These are phyloP conservation scores for Bergia puertoricense DNA, from an alignment of 92 coral and sea anemone species.

Conservation along the genomic window DNA sequence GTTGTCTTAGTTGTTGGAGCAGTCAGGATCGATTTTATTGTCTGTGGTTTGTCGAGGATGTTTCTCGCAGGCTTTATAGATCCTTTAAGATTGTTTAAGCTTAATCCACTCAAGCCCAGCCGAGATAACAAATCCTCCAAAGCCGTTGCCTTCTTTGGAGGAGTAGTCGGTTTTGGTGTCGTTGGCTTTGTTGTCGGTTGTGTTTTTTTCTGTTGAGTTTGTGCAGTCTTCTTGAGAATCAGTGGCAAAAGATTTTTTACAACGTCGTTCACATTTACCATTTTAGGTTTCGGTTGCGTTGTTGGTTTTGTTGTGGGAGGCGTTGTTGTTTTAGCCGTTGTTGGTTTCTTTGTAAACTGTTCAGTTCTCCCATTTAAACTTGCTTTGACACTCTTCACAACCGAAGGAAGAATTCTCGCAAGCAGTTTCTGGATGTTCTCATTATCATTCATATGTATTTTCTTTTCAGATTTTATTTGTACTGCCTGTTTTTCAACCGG, in stretches of 20 bases:
- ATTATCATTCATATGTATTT: conserved; percentile 17
- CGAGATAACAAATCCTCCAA: conserved; percentile 27
- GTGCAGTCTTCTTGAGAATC: conserved; percentile 57
- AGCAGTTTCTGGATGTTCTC: conserved; percentile 57
- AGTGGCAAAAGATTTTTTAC: conserved; percentile 74
- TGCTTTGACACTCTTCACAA: conserved; percentile 59
- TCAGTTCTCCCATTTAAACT: conserved; percentile 19
- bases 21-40: neutral
- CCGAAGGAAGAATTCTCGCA: conserved; percentile 69
- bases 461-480: conserved; percentile 1
- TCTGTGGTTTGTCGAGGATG: conserved; percentile 6
- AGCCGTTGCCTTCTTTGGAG: conserved; percentile 29
- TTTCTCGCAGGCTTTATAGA: conserved; percentile 30
- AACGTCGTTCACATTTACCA: conserved; percentile 57
- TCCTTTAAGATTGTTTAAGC: conserved; percentile 11
- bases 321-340: conserved; percentile 26
- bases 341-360: conserved; percentile 15
- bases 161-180: conserved; percentile 57
- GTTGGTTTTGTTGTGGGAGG: conserved; percentile 47
- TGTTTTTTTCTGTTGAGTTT: conserved; percentile 25
- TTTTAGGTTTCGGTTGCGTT: conserved; percentile 38
- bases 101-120: conserved; percentile 25
- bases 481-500: neutral
- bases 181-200: conserved; percentile 43
- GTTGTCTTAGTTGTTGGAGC: neutral